phyloP scores from a whole-genome alignment of 2,113 vertebrate species.

The Uria lomvia region DNA sequence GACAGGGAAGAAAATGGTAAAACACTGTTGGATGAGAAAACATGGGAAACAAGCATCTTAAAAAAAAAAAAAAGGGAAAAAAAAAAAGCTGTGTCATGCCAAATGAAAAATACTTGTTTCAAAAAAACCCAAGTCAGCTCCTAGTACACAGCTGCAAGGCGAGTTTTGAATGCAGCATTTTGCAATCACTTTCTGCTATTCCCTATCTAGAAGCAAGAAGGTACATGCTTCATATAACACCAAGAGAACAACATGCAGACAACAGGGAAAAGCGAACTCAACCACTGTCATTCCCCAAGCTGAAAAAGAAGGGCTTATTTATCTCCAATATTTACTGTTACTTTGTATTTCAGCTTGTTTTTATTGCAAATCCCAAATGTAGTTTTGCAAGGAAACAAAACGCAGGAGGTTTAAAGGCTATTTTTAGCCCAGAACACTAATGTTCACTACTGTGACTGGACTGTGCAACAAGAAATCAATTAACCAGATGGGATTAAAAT shows the following conservation, averaged over 20 bases:
- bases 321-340: not conserved
- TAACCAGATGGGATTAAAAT: not conserved
- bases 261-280: not conserved
- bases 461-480: not conserved
- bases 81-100: not conserved
- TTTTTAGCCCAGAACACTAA: not conserved
- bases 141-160: not conserved
- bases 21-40: not conserved
- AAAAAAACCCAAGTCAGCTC: not conserved
- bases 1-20: not conserved
- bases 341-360: not conserved
- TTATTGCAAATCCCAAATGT: not conserved
- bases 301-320: not conserved
- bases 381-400: not conserved
- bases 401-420: not conserved
- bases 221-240: fast-evolving
- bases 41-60: fast-evolving
- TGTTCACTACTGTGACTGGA: not conserved
- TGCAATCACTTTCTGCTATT: not conserved
- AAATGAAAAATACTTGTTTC: not conserved
- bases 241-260: not conserved
- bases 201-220: not conserved
- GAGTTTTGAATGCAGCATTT: not conserved
- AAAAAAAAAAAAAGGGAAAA: too few relatives aligned
- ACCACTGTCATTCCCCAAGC: not conserved